A percentile compares a stretch with the other conserved stretches of the same genome.
Evolutionary conservation across 2,797 vertebrate species (phyloP).

Genomic region (Anniella stebbinsi): DNA sequence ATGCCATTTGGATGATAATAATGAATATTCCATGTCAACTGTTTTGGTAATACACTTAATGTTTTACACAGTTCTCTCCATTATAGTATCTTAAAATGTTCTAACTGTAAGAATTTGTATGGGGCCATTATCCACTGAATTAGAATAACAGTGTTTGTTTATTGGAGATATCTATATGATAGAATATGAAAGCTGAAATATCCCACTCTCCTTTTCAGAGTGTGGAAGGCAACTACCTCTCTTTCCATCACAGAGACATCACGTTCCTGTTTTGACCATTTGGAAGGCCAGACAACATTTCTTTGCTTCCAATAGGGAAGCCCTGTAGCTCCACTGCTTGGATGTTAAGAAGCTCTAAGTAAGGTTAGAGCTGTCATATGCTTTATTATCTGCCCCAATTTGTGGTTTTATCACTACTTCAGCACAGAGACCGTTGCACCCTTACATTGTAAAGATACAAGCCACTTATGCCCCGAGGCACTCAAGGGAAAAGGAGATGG

Average conservation of each 20-base stretch:
- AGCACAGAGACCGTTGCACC: background rate
- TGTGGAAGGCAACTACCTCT: background rate
- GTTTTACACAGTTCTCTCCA: constrained; percentile 31
- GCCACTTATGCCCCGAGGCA: no score
- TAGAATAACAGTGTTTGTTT: background rate
- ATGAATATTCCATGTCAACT: constrained; percentile 94
- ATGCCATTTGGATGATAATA: constrained; percentile 94
- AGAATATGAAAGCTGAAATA: background rate
- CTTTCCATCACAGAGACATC: background rate
- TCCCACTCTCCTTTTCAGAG: background rate
- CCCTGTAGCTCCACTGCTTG: background rate
- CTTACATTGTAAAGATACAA: no score
- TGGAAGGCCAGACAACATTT: background rate
- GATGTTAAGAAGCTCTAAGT: no score
- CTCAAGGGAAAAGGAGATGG: no score
- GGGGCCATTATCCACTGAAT: constrained; percentile 7
- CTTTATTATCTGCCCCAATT: background rate
- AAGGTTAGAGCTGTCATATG: background rate
- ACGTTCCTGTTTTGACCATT: background rate
- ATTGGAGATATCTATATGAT: background rate
- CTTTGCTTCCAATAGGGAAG: background rate
- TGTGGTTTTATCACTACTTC: background rate
- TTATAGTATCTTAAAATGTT: background rate
- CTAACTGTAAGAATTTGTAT: background rate
- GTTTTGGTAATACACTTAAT: constrained; percentile 83